Conservation (phyloP, 2,113 vertebrate species). For the Sprattus sprattus region DNA sequence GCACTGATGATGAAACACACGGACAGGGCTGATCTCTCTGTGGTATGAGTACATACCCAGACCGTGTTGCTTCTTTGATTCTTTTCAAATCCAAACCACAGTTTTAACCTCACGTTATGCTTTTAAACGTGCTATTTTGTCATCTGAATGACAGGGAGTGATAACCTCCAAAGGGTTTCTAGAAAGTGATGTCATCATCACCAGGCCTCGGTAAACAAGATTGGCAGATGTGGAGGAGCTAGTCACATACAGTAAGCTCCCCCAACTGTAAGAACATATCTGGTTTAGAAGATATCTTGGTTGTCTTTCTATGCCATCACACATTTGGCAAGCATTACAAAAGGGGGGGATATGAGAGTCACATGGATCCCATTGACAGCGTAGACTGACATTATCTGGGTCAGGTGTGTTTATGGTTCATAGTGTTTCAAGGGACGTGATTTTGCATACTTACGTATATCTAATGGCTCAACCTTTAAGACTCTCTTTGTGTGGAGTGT, state of each 20-base stretch:
- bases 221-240: constrained; percentile 35
- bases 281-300: constrained; percentile 19
- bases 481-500: constrained; percentile 28
- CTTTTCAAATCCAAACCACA: not conserved
- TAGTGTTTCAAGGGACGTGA: constrained; percentile 54
- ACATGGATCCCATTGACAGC: not conserved
- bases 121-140: not conserved
- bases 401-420: constrained; percentile 63
- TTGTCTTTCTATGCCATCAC: constrained; percentile 33
- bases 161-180: not conserved
- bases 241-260: constrained; percentile 7
- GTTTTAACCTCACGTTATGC: not conserved
- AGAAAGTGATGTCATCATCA: not conserved
- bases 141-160: not conserved
- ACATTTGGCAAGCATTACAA: constrained; percentile 39
- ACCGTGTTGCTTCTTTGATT: not conserved
- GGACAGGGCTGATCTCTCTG: not conserved
- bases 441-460: constrained; percentile 9
- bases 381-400: constrained; percentile 58
- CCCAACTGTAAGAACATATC: not conserved
- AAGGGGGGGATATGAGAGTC: not conserved
- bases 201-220: constrained; percentile 15
- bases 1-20: not conserved
- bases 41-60: not conserved
- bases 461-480: not conserved